Evolutionary conservation across 2,113 vertebrate genomes (phyloP).

Genomic region (Dermatemys mawii): DNA sequence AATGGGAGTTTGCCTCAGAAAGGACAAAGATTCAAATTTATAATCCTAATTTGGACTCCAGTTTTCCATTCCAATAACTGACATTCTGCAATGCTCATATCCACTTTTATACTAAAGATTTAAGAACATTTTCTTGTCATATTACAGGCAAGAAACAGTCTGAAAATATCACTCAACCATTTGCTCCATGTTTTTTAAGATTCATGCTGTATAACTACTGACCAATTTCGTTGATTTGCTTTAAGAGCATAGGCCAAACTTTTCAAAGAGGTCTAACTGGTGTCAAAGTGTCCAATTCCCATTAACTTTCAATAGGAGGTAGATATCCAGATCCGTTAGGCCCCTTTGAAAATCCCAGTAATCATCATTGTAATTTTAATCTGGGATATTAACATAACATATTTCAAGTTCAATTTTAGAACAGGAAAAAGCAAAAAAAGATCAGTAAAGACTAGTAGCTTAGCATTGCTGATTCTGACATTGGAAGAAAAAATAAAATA

Average conservation of each 20-base stretch:
- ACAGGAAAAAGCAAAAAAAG: neutral
- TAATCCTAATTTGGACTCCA: neutral
- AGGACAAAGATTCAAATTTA: neutral
- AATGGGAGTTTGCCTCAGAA: neutral
- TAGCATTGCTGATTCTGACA: neutral
- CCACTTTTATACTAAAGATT: neutral
- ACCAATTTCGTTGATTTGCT: neutral
- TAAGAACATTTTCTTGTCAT: neutral
- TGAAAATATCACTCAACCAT: neutral
- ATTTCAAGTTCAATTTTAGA: neutral
- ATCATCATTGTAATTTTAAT: neutral
- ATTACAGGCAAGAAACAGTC: neutral
- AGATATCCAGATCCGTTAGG: neutral
- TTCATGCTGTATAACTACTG: neutral
- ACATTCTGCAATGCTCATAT: neutral
- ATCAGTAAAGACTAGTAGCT: neutral
- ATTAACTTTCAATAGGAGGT: neutral
- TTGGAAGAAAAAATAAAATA: neutral
- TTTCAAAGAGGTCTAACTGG: neutral
- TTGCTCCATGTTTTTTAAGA: neutral
- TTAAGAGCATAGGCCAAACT: neutral
- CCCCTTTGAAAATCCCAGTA: neutral
- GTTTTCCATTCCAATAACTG: neutral
- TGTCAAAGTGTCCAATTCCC: neutral
- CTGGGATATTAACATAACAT: neutral